Evolutionary conservation across 2,797 vertebrate genomes (phyloP).

Genomic region (Mustela erminea): DNA sequence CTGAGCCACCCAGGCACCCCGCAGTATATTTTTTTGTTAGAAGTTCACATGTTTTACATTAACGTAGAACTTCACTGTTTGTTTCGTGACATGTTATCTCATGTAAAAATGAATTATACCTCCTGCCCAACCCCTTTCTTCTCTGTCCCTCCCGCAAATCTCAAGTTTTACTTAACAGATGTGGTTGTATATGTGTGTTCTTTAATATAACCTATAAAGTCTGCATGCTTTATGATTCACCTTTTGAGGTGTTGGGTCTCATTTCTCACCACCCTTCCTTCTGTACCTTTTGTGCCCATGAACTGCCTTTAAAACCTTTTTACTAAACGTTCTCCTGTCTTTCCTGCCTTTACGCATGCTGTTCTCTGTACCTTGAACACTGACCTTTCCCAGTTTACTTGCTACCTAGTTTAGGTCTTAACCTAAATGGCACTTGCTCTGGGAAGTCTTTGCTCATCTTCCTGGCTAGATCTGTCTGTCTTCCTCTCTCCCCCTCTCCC

Average conservation of each 20-base stretch:
- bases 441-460: neutral
- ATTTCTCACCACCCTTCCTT: neutral
- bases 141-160: neutral
- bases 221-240: neutral
- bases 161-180: neutral
- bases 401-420: neutral
- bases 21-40: neutral
- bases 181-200: neutral
- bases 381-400: neutral
- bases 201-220: neutral
- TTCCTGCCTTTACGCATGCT: neutral
- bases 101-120: neutral
- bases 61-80: neutral
- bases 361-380: neutral
- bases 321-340: neutral
- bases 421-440: neutral
- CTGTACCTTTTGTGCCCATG: neutral
- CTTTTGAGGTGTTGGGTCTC: neutral
- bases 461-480: neutral
- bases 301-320: neutral
- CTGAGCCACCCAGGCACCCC: neutral
- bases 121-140: neutral
- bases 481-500: too few relatives aligned
- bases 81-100: neutral
- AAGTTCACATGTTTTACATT: neutral